Percentiles rank a stretch among this genome's conserved stretches.
Conservation (phyloP, 2,888 invertebrate species). For the Ophioninae sp. region DNA sequence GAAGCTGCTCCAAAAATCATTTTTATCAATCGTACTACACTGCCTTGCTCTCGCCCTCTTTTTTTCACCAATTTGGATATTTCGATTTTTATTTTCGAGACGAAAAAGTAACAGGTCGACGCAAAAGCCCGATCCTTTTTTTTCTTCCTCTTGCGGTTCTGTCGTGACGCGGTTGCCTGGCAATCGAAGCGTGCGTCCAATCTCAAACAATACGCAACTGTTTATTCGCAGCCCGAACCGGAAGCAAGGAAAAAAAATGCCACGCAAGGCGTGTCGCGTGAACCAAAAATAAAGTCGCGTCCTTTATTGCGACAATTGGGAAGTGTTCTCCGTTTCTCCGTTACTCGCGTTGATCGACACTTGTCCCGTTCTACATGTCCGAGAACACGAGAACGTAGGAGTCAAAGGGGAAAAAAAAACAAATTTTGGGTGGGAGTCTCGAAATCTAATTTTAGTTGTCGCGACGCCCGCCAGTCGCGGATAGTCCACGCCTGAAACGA, state of each 20-base stretch:
- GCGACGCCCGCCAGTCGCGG: constrained; percentile 48
- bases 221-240: constrained; percentile 53
- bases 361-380: constrained; percentile 6
- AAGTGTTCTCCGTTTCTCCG: not conserved
- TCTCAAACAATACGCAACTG: constrained; percentile 36
- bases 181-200: constrained; percentile 29
- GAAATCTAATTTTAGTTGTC: constrained; percentile 65
- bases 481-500: constrained; percentile 36
- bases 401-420: constrained; percentile 52
- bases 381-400: constrained; percentile 12
- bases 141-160: not conserved
- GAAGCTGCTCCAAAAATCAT: constrained; percentile 62
- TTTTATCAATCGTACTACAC: not conserved
- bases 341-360: constrained; percentile 5
- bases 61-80: not conserved
- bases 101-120: not conserved
- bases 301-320: not conserved
- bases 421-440: constrained; percentile 60
- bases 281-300: constrained; percentile 1
- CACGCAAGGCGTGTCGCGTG: not conserved
- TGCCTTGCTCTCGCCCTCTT: not conserved
- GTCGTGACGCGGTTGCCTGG: not conserved
- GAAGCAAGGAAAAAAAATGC: not conserved
- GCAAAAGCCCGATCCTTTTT: not conserved
- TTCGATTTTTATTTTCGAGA: not conserved